Conservation (phyloP, 2,797 vertebrate genomes). For the Trematomus bernacchii region DNA sequence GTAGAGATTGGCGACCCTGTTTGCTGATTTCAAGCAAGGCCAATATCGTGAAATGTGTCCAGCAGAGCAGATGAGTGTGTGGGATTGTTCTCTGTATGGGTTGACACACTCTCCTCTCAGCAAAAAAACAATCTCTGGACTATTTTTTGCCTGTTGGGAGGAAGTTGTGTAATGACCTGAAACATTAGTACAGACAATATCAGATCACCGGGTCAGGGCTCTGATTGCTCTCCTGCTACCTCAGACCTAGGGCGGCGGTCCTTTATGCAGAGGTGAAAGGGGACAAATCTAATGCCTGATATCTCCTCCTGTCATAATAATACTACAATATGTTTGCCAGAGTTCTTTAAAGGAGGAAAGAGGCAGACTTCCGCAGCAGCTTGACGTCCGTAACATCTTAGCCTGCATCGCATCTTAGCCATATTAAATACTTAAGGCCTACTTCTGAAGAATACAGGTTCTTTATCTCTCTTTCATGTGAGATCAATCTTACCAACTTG, state of each 20-base stretch:
- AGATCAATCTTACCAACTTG: neutral
- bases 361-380: slow-evolving; percentile 37
- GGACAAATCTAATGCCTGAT: slow-evolving; percentile 55
- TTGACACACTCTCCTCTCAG: slow-evolving; percentile 51
- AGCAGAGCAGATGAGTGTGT: slow-evolving; percentile 12
- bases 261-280: slow-evolving; percentile 63
- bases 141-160: slow-evolving; percentile 67
- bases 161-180: slow-evolving; percentile 67
- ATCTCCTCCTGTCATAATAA: slow-evolving; percentile 62
- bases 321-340: slow-evolving; percentile 50
- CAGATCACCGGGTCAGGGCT: slow-evolving; percentile 44
- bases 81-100: slow-evolving; percentile 32
- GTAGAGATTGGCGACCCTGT: neutral
- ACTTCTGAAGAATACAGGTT: neutral
- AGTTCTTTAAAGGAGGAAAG: slow-evolving; percentile 49
- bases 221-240: slow-evolving; percentile 54
- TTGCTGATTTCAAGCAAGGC: neutral
- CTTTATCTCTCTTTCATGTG: too few species aligned
- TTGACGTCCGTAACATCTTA: slow-evolving; percentile 24
- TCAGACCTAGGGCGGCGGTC: slow-evolving; percentile 56
- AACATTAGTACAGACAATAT: slow-evolving; percentile 65
- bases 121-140: slow-evolving; percentile 42
- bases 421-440: neutral
- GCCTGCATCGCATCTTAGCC: slow-evolving; percentile 1
- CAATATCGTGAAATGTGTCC: slow-evolving; percentile 16